These are phyloP conservation scores for Aphodius sticticus DNA, from an alignment of 2,888 invertebrate species.

Conservation along the genomic window DNA sequence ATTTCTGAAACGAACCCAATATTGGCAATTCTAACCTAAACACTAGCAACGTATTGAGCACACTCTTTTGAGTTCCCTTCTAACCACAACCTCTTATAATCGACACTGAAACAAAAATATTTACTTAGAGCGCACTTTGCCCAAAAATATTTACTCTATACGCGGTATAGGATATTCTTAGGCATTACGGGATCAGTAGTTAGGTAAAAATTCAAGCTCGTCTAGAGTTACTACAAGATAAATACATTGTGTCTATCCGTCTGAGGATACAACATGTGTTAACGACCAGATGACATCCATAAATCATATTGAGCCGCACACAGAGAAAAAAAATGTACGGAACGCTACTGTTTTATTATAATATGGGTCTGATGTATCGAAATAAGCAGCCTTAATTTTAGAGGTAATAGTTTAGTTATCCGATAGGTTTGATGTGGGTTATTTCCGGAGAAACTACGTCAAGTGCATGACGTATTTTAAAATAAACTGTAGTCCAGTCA, in stretches of 20 bases:
- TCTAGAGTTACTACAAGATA: neutral
- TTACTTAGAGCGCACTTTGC: neutral
- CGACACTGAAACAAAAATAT: neutral
- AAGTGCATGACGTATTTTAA: conserved; percentile 17
- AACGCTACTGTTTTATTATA: neutral
- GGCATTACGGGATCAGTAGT: neutral
- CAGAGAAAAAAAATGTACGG: neutral
- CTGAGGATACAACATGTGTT: neutral
- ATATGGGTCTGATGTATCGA: neutral
- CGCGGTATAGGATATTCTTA: neutral
- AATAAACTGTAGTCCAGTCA: conserved; percentile 5
- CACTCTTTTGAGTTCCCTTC: too few relatives aligned
- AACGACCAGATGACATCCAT: neutral
- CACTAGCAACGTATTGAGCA: too few relatives aligned
- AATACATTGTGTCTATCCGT: conserved; percentile 4
- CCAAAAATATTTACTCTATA: neutral
- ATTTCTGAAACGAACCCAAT: too few relatives aligned
- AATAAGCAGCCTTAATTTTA: too few relatives aligned
- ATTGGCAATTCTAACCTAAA: too few relatives aligned
- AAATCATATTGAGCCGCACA: neutral
- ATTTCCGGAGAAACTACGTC: conserved; percentile 16
- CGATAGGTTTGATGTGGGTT: neutral
- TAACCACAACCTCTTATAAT: neutral
- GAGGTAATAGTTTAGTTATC: neutral
- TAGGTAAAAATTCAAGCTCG: neutral